Base-by-base conservation (phyloP, 2,113 vertebrate genomes). In the Centropristis striata region DNA sequence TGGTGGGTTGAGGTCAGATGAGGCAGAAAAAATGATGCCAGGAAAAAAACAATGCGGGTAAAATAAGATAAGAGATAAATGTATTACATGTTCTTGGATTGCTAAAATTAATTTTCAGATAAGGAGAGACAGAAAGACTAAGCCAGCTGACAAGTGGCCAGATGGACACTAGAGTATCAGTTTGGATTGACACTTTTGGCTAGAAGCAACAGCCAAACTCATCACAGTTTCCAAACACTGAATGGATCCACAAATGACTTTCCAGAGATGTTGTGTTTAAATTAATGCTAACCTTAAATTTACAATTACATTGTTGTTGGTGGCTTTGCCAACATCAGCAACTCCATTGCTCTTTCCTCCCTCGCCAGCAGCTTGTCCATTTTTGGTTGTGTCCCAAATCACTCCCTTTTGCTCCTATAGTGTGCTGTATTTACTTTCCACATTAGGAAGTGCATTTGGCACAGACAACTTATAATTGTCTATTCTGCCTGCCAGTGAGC, bases 151-250 rank as follows among this genome's bases (percentile, higher is more conserved):
- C 53, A 9, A 4, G 53, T 55, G 41, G 41, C 75, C 75, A 82
- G 83, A 81, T 86, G 80, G 70, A 73, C 76, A 23, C 25, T 71
- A 61, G 47, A 50, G 21, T 50, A 59, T 74, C 54, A n/a, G 14
- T 59, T 82, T 74, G 71, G 49, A 71, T 49, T 71, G 58, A 75
- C 70, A 53, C 53, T 74, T 59, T 60, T 57, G 51, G 36, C 66
- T 74, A 18, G 49, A 51, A 58, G 49, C 42, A 57, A 21, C 28
- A 61, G 76, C 71, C 54, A 59, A 60, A 59, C 39, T 72, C 39
- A n/a, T 2, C n/a, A 12, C 64, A 37, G 80, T 77, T 71, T 72
- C 41, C 77, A 78, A 78, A 72, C 12, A n/a, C 50, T 57, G 23
- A 58, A 59, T 41, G 8, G 37, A 18, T 78, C 76, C 67, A 25